phyloP scores from a whole-genome alignment of 2,797 vertebrate genomes.

The Neosilurus hyrtlii region DNA sequence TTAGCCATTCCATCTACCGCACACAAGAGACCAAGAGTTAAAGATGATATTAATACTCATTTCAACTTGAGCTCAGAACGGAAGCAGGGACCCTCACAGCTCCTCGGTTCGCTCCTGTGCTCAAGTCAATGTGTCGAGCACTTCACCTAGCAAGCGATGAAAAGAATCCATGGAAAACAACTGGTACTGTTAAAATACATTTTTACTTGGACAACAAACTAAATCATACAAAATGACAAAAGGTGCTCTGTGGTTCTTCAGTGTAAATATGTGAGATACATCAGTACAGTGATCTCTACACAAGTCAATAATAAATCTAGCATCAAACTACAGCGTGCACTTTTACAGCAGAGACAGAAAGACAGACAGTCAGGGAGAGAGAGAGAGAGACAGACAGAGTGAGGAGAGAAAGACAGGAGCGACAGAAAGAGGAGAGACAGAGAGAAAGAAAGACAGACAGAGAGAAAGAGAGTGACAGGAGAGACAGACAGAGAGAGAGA shows the following conservation, averaged over 20 bases:
- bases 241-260: constrained; percentile 54
- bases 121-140: not conserved
- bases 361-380: not conserved
- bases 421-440: too few species aligned
- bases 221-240: constrained; percentile 54
- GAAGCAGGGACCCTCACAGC: not conserved
- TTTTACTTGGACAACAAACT: constrained; percentile 54
- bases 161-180: not conserved
- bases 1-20: not conserved
- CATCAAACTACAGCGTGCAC: not conserved
- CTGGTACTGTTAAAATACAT: constrained; percentile 40
- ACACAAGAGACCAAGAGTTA: not conserved
- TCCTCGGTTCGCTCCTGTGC: not conserved
- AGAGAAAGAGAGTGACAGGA: too few species aligned
- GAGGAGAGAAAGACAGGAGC: too few species aligned
- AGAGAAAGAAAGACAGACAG: too few species aligned
- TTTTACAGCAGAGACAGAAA: not conserved
- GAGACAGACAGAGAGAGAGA: too few species aligned
- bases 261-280: constrained; percentile 43
- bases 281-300: constrained; percentile 44
- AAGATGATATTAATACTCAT: not conserved
- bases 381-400: too few species aligned
- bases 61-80: not conserved
- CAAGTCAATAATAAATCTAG: constrained; percentile 42
- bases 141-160: not conserved